These are phyloP conservation scores for Heterodera filipjevi DNA, from an alignment of 2,888 invertebrate species.

Conservation along the genomic window DNA sequence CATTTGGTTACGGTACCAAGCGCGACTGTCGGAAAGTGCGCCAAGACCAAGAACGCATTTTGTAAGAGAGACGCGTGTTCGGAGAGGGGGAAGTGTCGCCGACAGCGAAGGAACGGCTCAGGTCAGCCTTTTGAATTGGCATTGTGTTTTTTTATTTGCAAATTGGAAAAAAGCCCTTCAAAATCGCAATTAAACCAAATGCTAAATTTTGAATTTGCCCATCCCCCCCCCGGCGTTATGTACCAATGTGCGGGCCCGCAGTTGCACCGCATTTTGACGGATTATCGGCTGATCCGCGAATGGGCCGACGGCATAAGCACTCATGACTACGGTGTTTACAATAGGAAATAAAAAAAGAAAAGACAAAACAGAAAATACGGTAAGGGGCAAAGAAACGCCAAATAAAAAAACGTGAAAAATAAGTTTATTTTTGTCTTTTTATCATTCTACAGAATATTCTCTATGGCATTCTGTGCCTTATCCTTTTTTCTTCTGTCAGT, in stretches of 20 bases:
- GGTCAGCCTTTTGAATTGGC: constrained; percentile 11
- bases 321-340: constrained; percentile 3
- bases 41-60: constrained; percentile 40
- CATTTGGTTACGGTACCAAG: background rate
- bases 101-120: constrained; percentile 14
- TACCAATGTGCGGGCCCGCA: constrained; percentile 25
- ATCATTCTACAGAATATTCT: background rate
- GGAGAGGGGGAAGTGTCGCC: constrained; percentile 16
- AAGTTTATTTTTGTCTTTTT: background rate
- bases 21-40: constrained; percentile 21
- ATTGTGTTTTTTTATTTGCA: too few species aligned
- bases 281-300: constrained; percentile 4
- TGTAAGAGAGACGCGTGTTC: constrained; percentile 41
- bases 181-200: too few species aligned
- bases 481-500: background rate
- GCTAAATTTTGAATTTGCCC: background rate
- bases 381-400: background rate
- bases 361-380: background rate
- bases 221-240: background rate
- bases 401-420: background rate
- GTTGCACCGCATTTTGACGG: constrained; percentile 20
- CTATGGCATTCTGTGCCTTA: background rate
- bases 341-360: background rate
- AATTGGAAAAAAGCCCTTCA: background rate
- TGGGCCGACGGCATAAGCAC: constrained; percentile 17